Percentiles rank a stretch among this genome's conserved stretches.
These are phyloP conservation scores for Cepphus grylle DNA, from an alignment of 2,113 vertebrate genomes.

Conservation along the genomic window DNA sequence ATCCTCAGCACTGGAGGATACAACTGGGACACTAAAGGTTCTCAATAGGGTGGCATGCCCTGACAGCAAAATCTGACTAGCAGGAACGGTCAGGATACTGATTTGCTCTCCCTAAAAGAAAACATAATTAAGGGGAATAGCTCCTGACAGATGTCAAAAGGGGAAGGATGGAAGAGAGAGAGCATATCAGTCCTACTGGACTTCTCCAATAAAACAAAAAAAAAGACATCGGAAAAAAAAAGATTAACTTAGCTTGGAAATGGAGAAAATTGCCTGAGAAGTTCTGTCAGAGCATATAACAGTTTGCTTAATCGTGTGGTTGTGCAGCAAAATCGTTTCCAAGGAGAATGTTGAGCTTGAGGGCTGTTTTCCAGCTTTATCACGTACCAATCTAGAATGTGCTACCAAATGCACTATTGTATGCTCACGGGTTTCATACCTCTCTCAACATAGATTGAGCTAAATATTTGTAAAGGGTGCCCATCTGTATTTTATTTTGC, in stretches of 20 bases:
- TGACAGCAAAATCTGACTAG: neutral
- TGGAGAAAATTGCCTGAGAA: neutral
- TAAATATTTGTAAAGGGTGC: neutral
- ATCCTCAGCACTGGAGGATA: fast-evolving
- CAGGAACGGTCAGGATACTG: neutral
- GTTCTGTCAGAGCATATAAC: neutral
- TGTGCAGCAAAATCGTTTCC: neutral
- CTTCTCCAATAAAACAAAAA: neutral
- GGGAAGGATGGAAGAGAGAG: neutral
- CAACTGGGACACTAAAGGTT: neutral
- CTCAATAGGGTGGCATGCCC: neutral
- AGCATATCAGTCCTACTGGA: neutral
- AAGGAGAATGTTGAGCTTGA: neutral
- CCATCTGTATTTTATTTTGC: neutral
- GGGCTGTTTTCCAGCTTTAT: neutral
- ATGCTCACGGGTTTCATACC: neutral
- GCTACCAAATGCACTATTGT: neutral
- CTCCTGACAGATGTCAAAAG: neutral
- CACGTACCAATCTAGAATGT: neutral
- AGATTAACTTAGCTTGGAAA: neutral
- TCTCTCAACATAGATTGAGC: neutral
- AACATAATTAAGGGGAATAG: neutral
- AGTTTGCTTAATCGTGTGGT: neutral
- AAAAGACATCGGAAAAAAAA: fast-evolving
- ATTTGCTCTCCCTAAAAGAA: neutral